A percentile compares a stretch with the other conserved stretches of the same genome.
Conservation (phyloP, 2,113 vertebrate species). For the Lepidothrix coronata region DNA sequence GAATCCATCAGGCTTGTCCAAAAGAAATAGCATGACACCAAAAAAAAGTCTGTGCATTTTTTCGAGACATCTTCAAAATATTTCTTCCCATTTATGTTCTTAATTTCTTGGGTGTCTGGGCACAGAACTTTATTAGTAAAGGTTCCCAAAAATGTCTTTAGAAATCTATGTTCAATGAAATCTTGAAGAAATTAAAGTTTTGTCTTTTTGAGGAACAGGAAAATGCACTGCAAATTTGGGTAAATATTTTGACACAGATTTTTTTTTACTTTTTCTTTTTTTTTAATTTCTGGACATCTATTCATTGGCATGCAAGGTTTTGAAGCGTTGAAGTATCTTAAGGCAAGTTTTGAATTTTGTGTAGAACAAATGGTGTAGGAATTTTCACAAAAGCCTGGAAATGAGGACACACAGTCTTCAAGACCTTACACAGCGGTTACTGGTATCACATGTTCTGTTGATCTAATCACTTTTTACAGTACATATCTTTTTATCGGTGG, state of each 20-base stretch:
- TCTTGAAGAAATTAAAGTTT: neutral
- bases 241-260: neutral
- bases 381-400: neutral
- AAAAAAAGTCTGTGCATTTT: neutral
- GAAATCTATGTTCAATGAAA: neutral
- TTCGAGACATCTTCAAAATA: neutral
- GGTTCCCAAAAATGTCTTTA: neutral
- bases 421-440: neutral
- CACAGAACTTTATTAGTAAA: neutral
- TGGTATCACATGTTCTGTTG: neutral
- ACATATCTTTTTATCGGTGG: neutral
- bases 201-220: neutral
- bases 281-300: neutral
- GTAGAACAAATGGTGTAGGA: neutral
- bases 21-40: neutral
- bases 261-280: neutral
- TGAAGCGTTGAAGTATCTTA: neutral
- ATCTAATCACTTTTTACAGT: neutral
- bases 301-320: neutral
- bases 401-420: neutral
- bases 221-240: neutral
- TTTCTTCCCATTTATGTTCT: neutral
- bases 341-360: neutral
- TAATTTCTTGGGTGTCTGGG: neutral
- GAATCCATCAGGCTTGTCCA: neutral